These are phyloP conservation scores for Petrosia ficiformis DNA, from an alignment of 37 sponge, comb jelly and placozoan species.

Conservation along the genomic window DNA sequence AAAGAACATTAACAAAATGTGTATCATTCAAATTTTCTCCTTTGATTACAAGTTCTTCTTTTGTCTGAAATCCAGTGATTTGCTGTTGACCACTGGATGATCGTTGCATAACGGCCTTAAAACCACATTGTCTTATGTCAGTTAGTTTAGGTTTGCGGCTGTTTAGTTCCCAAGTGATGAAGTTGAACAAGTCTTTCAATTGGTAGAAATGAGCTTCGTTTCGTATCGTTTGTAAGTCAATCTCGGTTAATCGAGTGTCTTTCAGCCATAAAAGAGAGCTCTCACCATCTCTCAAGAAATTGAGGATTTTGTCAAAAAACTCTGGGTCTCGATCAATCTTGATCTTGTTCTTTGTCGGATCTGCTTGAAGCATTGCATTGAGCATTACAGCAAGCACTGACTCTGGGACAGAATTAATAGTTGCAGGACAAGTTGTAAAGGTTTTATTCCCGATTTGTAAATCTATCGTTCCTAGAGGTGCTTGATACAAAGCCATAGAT, in stretches of 20 bases:
- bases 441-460: neutral
- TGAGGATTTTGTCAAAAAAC: constrained; percentile 46
- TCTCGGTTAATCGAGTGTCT: neutral
- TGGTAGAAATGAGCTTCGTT: neutral
- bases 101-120: neutral
- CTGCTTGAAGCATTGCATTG: neutral
- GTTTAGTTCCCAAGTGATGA: neutral
- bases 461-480: too few species aligned
- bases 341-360: too few species aligned
- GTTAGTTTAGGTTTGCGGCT: neutral
- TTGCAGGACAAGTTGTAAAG: neutral
- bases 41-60: neutral
- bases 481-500: too few species aligned
- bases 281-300: constrained; percentile 37
- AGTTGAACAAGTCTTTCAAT: neutral
- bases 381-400: neutral
- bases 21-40: neutral
- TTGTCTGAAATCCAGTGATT: neutral
- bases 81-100: neutral
- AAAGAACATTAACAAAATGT: neutral
- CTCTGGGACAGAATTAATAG: neutral
- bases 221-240: neutral
- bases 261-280: neutral
- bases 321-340: constrained; percentile 38
- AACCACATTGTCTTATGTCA: neutral